These are phyloP conservation scores for Gymnothorax reevesii DNA, from an alignment of 2,797 vertebrate species.

Conservation along the genomic window DNA sequence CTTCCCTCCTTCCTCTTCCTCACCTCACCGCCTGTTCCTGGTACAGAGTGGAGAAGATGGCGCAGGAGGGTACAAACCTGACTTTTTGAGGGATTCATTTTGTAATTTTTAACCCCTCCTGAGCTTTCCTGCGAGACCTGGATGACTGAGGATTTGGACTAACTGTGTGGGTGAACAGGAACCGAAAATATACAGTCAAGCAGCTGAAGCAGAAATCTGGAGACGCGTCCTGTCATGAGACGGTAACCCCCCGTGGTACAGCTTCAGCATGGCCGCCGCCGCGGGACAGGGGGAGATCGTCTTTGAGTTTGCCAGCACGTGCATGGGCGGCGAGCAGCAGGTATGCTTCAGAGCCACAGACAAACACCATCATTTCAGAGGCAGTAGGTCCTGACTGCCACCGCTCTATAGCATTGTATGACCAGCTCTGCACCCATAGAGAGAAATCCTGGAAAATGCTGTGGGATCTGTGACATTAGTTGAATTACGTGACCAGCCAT, in stretches of 20 bases:
- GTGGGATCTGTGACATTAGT: no score
- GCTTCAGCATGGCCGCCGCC: slow-evolving; percentile 79
- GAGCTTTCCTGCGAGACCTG: background rate
- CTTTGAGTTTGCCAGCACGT: slow-evolving; percentile 92
- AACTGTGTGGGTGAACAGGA: background rate
- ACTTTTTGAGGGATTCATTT: background rate
- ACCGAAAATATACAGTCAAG: background rate
- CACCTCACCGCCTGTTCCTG: background rate
- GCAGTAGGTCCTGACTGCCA: background rate
- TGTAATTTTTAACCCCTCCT: background rate
- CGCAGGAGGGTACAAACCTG: background rate
- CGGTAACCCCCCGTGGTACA: slow-evolving; percentile 65
- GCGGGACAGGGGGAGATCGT: slow-evolving; percentile 90
- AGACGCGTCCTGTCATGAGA: slow-evolving; percentile 61
- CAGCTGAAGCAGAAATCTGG: background rate
- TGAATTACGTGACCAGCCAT: no score
- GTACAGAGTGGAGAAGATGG: background rate
- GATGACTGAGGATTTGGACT: background rate
- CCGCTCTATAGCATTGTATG: background rate
- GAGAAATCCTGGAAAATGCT: no score
- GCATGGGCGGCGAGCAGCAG: slow-evolving; percentile 85
- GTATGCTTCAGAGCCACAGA: slow-evolving; percentile 62
- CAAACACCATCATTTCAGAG: background rate
- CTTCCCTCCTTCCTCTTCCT: background rate
- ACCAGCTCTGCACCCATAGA: no score